Evolutionary conservation across 2,113 vertebrate genomes (phyloP), one percentile per base, ranked within the genome.

Genomic region (Platanista minor): DNA sequence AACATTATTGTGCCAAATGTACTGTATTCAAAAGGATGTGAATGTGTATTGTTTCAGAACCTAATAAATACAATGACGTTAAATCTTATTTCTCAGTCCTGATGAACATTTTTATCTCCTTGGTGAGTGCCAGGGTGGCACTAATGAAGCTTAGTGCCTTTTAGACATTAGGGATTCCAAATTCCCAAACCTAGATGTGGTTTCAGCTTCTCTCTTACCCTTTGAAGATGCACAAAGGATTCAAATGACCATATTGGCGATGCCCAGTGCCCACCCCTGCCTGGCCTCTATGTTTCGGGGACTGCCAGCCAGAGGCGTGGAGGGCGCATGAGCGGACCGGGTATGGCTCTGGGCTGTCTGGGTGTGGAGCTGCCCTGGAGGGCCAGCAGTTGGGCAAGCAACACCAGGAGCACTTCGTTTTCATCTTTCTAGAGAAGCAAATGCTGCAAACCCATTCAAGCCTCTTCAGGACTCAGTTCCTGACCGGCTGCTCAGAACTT

Each of bases 1-100:
- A 98, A 98, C 99, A 99, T 99, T 99, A 98, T 99, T 99, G 99
- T 99, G 99, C 99, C 99, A 99, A 99, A 99, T 99, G 99, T 99
- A 99, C 99, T 99, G 99, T 99, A 99, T 98, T 99, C 99, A 99
- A 99, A 98, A 99, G 97, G 99, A 99, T 99, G 99, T 99, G 99
- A 99, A 99, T 99, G 99, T 99, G 99, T 99, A 99, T 99, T 99
- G 99, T 99, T 99, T 99, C 98, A 96, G 99, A 99, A 99, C 99
- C 99, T 99, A 99, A 99, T 99, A 99, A 99, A 99, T 99, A 99
- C 99, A 98, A 99, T 98, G 98, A 99, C 98, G 99, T 99, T 99
- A 98, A 99, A 99, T 98, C 98, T 97, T 98, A 92, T 57, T 98
- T 97, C 95, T 97, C 94, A 5, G 25, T 62, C 75, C 61, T 39